Conservation (phyloP, 2,113 vertebrate genomes). For the Mastomys natalensis region DNA sequence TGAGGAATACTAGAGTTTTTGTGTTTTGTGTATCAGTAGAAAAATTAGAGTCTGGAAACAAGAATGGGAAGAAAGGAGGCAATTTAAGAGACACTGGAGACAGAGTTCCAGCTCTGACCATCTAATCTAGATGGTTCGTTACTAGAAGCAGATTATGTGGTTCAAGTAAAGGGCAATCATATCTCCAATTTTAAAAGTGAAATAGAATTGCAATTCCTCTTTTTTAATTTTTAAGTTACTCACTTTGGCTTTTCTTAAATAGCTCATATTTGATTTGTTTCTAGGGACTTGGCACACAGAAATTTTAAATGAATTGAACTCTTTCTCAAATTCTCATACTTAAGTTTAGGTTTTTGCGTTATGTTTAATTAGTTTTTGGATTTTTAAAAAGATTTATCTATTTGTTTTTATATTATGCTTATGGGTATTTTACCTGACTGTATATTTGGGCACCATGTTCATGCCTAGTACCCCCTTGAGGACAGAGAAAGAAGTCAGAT, state of each 20-base stretch:
- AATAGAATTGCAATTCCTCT: not conserved
- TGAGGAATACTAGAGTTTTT: not conserved
- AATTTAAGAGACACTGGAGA: not conserved
- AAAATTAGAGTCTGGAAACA: not conserved
- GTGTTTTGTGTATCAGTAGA: not conserved
- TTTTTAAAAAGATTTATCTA: not conserved
- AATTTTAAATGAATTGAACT: not conserved
- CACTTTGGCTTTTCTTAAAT: constrained; percentile 17
- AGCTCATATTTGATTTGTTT: not conserved
- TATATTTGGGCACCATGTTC: not conserved
- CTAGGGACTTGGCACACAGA: not conserved
- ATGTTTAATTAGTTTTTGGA: not conserved
- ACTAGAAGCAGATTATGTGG: not conserved
- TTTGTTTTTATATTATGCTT: not conserved
- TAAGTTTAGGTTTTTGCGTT: not conserved
- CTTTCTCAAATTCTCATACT: not conserved
- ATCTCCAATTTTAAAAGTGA: not conserved
- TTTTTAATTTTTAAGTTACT: not conserved
- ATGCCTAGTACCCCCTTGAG: not conserved
- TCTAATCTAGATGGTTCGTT: not conserved
- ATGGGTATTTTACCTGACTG: not conserved
- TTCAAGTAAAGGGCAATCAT: not conserved
- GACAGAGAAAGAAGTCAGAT: not conserved
- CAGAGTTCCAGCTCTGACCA: not conserved
- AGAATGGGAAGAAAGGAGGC: not conserved